Evolutionary conservation across 2,797 vertebrate genomes (phyloP).

Genomic region (Sandelia bainsii): DNA sequence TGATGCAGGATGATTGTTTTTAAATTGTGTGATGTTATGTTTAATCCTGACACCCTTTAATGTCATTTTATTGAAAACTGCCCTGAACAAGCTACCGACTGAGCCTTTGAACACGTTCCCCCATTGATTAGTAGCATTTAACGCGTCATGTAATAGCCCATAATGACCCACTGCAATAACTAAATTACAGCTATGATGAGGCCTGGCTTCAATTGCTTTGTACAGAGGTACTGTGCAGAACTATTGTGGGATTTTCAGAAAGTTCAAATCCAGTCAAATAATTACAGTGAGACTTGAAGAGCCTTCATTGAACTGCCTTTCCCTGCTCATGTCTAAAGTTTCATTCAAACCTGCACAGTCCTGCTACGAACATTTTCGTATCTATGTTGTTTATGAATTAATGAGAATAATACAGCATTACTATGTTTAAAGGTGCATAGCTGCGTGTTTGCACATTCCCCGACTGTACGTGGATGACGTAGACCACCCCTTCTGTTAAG

Average conservation of each 20-base stretch:
- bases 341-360: too few species aligned
- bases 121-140: slow-evolving; percentile 4
- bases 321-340: neutral
- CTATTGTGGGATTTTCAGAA: neutral
- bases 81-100: neutral
- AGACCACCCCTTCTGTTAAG: too few species aligned
- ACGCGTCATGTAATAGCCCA: neutral
- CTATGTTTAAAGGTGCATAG: too few species aligned
- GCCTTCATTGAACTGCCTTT: neutral
- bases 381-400: too few species aligned
- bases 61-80: neutral
- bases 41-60: neutral
- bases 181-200: slow-evolving; percentile 2
- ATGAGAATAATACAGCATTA: too few species aligned
- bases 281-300: too few species aligned
- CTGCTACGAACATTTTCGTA: too few species aligned
- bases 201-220: neutral
- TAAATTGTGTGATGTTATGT: neutral
- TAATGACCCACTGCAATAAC: neutral
- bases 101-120: neutral
- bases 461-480: too few species aligned
- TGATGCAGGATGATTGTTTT: slow-evolving; percentile 5
- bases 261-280: neutral
- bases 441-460: too few species aligned
- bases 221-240: neutral